phyloP scores from a whole-genome alignment of 2,113 vertebrate species.

The Cyprinodon brontotheroides region DNA sequence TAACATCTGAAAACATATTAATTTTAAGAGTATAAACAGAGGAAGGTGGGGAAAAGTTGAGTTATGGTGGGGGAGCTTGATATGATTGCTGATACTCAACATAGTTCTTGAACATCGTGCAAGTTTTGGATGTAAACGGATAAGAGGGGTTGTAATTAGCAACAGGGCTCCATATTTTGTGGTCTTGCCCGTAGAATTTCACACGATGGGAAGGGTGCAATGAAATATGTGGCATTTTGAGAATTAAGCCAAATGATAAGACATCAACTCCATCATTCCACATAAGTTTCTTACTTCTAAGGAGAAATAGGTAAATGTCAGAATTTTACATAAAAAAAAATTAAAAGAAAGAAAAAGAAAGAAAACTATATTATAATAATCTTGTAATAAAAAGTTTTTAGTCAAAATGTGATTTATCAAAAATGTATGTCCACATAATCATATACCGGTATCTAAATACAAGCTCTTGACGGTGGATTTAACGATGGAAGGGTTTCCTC shows the following conservation, averaged over 20 bases:
- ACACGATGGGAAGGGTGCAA: constrained; percentile 29
- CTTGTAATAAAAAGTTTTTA: too few species aligned
- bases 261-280: constrained; percentile 33
- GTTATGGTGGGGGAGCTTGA: constrained; percentile 1
- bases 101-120: constrained; percentile 15
- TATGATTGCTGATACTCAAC: constrained; percentile 30
- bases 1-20: not conserved
- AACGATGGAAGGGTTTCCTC: too few species aligned
- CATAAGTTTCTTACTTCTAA: constrained; percentile 21
- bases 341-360: not conserved
- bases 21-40: not conserved
- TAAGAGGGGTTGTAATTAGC: constrained; percentile 57
- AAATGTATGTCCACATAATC: too few species aligned
- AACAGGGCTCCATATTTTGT: constrained; percentile 52
- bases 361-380: not conserved
- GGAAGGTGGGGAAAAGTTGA: too few species aligned
- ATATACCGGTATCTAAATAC: too few species aligned
- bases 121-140: constrained; percentile 27
- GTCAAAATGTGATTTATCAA: too few species aligned
- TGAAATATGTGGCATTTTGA: constrained; percentile 45
- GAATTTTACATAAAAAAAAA: not conserved
- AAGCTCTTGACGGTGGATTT: too few species aligned
- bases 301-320: not conserved
- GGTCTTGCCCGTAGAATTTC: constrained; percentile 38
- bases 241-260: constrained; percentile 36